These are phyloP conservation scores for Euzetes globulus DNA, from an alignment of 2,888 invertebrate genomes.

Conservation along the genomic window DNA sequence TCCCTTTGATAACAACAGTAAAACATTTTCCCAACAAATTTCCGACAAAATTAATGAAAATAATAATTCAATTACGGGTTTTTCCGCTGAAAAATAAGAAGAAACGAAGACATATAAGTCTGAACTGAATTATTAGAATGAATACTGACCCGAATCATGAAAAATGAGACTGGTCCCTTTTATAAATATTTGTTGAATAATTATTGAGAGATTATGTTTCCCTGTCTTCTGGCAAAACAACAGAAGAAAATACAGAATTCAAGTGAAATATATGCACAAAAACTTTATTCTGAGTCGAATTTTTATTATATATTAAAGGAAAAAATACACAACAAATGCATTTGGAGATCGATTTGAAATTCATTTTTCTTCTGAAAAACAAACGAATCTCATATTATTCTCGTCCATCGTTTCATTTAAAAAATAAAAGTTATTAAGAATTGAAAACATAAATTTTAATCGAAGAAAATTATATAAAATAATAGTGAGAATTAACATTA, in stretches of 20 bases:
- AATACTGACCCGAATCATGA: not conserved
- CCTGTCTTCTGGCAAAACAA: too few relatives aligned
- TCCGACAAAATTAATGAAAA: not conserved
- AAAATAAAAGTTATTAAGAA: not conserved
- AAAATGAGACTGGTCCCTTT: not conserved
- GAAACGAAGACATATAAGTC: not conserved
- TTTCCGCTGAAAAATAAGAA: not conserved
- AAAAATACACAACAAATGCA: not conserved
- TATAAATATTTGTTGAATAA: too few relatives aligned
- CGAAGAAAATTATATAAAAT: constrained; percentile 1
- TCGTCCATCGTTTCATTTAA: constrained; percentile 21
- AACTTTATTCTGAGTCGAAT: not conserved
- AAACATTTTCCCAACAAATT: not conserved
- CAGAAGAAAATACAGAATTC: not conserved
- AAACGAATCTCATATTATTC: not conserved
- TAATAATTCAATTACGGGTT: not conserved
- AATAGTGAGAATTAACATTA: constrained; percentile 3
- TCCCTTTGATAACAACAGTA: not conserved
- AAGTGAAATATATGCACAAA: not conserved
- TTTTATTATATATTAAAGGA: not conserved
- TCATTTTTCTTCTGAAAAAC: not conserved
- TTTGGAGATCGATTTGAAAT: not conserved
- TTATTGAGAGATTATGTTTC: too few relatives aligned
- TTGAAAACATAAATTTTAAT: not conserved
- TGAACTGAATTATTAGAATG: not conserved